phyloP scores from a whole-genome alignment of 2,888 invertebrate species.

The Galerucella pusilla region DNA sequence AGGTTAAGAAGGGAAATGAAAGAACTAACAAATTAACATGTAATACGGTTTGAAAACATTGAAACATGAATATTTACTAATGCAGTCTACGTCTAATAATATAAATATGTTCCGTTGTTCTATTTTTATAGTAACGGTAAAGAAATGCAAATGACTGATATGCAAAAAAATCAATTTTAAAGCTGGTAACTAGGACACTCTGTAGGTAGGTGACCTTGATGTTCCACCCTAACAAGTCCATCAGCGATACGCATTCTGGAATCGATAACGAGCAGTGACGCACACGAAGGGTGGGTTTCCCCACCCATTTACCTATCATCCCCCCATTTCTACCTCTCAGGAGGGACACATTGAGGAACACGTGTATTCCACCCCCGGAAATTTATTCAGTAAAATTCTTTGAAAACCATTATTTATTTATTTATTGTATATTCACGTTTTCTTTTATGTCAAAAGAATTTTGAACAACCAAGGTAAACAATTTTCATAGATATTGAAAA shows the following conservation, averaged over 20 bases:
- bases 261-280: conserved; percentile 63
- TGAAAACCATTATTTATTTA: conserved; percentile 55
- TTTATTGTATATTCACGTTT: conserved; percentile 41
- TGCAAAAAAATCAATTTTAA: conserved; percentile 17
- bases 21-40: no score
- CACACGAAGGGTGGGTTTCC: conserved; percentile 59
- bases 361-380: conserved; percentile 59
- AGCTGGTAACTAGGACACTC: not conserved
- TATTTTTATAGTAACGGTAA: conserved; percentile 5
- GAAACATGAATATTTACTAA: not conserved
- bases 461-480: not conserved
- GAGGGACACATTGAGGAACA: conserved; percentile 63
- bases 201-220: conserved; percentile 37
- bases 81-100: not conserved
- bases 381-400: conserved; percentile 57
- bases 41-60: not conserved
- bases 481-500: not conserved
- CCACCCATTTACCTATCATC: conserved; percentile 44
- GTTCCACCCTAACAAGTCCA: conserved; percentile 42
- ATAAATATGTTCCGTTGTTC: not conserved
- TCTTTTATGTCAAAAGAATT: not conserved
- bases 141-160: conserved; percentile 6
- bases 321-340: conserved; percentile 47
- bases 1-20: not conserved
- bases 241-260: conserved; percentile 54